Percentiles rank a stretch among this genome's conserved stretches.
Conservation (phyloP, 2,888 invertebrate genomes). For the Heteropelma amictum region DNA sequence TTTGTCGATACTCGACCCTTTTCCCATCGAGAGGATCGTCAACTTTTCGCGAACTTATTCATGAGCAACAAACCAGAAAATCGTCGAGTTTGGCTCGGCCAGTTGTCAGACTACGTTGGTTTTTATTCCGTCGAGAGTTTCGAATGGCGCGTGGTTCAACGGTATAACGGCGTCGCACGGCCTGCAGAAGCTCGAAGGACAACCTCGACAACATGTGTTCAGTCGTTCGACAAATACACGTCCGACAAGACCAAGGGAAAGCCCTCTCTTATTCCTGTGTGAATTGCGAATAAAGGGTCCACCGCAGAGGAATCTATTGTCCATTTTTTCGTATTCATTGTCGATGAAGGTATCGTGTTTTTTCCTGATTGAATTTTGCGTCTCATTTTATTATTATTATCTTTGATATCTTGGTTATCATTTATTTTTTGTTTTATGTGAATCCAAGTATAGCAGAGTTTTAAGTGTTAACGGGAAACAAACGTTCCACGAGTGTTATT, state of each 20-base stretch:
- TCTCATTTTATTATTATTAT: neutral
- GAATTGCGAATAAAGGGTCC: neutral
- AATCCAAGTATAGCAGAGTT: too few relatives aligned
- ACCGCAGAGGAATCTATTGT: neutral
- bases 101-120: constrained; percentile 19
- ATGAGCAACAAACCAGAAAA: constrained; percentile 11
- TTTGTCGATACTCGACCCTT: constrained; percentile 1
- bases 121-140: neutral
- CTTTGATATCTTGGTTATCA: neutral
- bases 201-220: constrained; percentile 17
- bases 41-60: constrained; percentile 43
- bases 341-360: constrained; percentile 2
- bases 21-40: neutral
- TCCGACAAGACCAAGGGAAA: constrained; percentile 8
- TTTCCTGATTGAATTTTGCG: neutral
- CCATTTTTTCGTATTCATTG: neutral
- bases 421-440: neutral
- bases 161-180: neutral
- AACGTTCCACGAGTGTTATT: too few relatives aligned
- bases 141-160: neutral
- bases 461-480: too few relatives aligned
- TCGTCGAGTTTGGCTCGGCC: neutral
- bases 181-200: constrained; percentile 27
- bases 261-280: neutral
- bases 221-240: constrained; percentile 32